Conservation (phyloP, 2,888 invertebrate genomes). For the Seira ritae region DNA sequence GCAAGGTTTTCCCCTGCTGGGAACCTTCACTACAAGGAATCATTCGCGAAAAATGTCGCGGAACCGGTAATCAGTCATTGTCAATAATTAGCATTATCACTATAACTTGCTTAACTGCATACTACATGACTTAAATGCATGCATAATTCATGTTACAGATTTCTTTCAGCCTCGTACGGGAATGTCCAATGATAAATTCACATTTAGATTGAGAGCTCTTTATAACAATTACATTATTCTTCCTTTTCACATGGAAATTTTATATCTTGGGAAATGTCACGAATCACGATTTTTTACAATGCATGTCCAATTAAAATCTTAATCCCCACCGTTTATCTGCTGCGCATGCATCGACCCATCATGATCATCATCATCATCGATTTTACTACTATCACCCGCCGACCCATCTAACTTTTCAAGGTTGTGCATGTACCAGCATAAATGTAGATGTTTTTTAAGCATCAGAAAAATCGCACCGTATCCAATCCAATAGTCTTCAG, state of each 20-base stretch:
- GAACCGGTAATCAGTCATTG: constrained; percentile 3
- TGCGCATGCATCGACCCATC: too few relatives aligned
- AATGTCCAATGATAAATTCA: background rate
- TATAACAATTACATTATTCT: too few relatives aligned
- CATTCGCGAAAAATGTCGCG: constrained; percentile 39
- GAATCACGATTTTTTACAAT: too few relatives aligned
- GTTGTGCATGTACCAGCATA: constrained; percentile 7
- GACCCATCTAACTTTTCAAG: background rate
- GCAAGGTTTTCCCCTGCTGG: constrained; percentile 43
- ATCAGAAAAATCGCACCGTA: too few relatives aligned
- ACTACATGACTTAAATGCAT: background rate
- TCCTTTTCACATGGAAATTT: too few relatives aligned
- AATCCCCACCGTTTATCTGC: too few relatives aligned
- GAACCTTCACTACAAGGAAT: constrained; percentile 9
- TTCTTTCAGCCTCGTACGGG: too few relatives aligned
- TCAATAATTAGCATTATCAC: background rate
- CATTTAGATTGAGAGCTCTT: background rate
- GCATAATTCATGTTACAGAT: too few relatives aligned
- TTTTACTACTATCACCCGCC: too few relatives aligned
- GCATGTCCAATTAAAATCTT: too few relatives aligned
- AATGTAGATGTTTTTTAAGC: background rate
- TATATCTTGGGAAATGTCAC: too few relatives aligned
- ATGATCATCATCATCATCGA: too few relatives aligned
- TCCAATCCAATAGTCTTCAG: background rate
- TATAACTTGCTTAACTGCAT: background rate